Base-by-base conservation (phyloP, 2,797 vertebrate species). In the Tympanoctomys barrerae region DNA sequence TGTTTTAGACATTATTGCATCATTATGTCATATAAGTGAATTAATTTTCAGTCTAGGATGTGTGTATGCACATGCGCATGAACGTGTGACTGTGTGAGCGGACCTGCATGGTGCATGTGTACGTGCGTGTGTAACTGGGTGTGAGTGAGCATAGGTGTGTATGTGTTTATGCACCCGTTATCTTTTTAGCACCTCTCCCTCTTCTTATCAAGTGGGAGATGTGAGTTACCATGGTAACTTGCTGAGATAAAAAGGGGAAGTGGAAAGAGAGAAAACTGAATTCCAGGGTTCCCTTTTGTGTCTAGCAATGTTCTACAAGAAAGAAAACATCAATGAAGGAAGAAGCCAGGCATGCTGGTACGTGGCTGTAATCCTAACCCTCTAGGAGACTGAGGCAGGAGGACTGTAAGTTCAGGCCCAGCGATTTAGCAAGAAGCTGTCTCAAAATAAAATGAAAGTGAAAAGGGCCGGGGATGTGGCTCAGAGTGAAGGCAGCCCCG, bases 61-160 rank as follows among this genome's bases (percentile, higher is more conserved):
- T 9, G 13, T 46, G 39, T 64, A 46, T 22, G 10, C 39, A 33
- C 39, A 7, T 7, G 36, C 24, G 46, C 8, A 7, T 22, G 82
- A 46, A 31, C 28, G 71, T 28, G 71, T 75, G 71, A 21, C 71
- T 75, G 39, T 75, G 39, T 42, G 71, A 5, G 22, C 12, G 1
- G 2, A 39, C 71, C 71, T 11, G 6, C 39, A 26, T 42, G 36
- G 36, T 12, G 36, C 12, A 36, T 26, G 70, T 73, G 70, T 73
- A 36, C 13, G 21, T 73, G 36, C 13, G 33, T 6, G 28, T 68
- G 31, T 64, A 26, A 3, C 6, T 28, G 1, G 33, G 49, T 18
- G 4, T 39, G 79, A 2, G 26, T 31, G 73, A 28, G 14, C n/a
- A 3, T n/a, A 1, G 5, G 21, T 5, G 0, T 33, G 0, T 9